Evolutionary conservation across 2,888 invertebrate genomes (phyloP).

Genomic region (Ichneumon xanthorius): DNA sequence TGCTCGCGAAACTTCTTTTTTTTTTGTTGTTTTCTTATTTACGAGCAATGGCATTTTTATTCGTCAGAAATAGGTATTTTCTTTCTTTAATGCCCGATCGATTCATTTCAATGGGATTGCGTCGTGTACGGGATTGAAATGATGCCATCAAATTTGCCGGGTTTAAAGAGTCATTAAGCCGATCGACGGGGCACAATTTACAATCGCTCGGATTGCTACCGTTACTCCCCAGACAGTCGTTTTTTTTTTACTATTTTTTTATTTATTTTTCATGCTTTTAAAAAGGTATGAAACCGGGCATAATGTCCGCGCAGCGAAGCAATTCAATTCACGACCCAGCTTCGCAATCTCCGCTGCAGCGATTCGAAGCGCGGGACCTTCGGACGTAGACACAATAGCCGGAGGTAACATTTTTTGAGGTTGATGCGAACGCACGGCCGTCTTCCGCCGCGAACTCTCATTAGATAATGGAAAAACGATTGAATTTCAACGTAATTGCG

Average conservation of each 20-base stretch:
- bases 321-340: constrained; percentile 6
- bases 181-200: background rate
- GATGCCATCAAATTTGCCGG: background rate
- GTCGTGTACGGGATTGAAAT: background rate
- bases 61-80: background rate
- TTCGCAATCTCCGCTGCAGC: background rate
- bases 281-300: background rate
- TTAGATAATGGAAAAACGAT: constrained; percentile 64
- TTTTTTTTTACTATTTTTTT: background rate
- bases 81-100: background rate
- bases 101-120: background rate
- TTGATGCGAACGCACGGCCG: constrained; percentile 24
- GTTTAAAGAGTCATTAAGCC: background rate
- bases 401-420: background rate
- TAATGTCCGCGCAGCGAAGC: background rate
- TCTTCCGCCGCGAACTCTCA: constrained; percentile 37
- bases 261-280: background rate
- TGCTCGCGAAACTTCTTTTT: background rate
- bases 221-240: background rate
- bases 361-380: background rate
- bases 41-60: background rate
- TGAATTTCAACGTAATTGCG: constrained; percentile 55
- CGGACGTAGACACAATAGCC: background rate
- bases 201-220: background rate
- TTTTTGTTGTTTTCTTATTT: constrained; percentile 4